Conservation (phyloP, 2,888 invertebrate genomes). For the Pandemis corylana region DNA sequence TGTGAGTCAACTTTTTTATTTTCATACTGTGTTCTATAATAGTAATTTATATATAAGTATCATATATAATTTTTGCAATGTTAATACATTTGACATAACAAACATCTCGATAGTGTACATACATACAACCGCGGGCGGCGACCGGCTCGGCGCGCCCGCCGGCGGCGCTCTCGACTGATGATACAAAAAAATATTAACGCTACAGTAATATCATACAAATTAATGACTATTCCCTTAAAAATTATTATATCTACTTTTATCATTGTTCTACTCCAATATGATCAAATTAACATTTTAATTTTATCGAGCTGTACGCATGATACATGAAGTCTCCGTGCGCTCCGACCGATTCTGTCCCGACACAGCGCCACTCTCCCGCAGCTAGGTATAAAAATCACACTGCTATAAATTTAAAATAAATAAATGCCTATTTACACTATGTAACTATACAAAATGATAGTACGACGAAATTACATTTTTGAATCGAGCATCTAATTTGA, state of each 20-base stretch:
- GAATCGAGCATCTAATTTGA: slow-evolving; percentile 79
- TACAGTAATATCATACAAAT: slow-evolving; percentile 85
- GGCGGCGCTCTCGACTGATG: slow-evolving; percentile 65
- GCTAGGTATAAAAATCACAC: slow-evolving; percentile 83
- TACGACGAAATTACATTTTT: slow-evolving; percentile 81
- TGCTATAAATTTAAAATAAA: slow-evolving; percentile 85
- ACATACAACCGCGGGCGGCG: slow-evolving; percentile 69
- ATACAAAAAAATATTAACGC: slow-evolving; percentile 81
- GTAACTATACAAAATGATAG: slow-evolving; percentile 85
- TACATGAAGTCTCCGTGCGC: slow-evolving; percentile 73
- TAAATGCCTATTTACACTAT: slow-evolving; percentile 86
- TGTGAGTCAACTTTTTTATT: slow-evolving; percentile 84
- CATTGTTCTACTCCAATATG: slow-evolving; percentile 83
- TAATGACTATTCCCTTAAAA: slow-evolving; percentile 85
- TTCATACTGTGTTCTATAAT: slow-evolving; percentile 84
- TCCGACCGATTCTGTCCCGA: slow-evolving; percentile 73
- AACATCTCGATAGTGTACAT: slow-evolving; percentile 83
- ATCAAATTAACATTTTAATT: slow-evolving; percentile 74
- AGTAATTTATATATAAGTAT: slow-evolving; percentile 84
- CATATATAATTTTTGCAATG: slow-evolving; percentile 85
- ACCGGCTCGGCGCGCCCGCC: slow-evolving; percentile 62
- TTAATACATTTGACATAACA: slow-evolving; percentile 85
- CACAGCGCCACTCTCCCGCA: slow-evolving; percentile 77
- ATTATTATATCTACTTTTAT: slow-evolving; percentile 83
- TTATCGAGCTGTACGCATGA: slow-evolving; percentile 73